Percentiles rank a stretch among this genome's conserved stretches.
Conservation (phyloP, 2,888 invertebrate species). For the Malacosoma neustria region DNA sequence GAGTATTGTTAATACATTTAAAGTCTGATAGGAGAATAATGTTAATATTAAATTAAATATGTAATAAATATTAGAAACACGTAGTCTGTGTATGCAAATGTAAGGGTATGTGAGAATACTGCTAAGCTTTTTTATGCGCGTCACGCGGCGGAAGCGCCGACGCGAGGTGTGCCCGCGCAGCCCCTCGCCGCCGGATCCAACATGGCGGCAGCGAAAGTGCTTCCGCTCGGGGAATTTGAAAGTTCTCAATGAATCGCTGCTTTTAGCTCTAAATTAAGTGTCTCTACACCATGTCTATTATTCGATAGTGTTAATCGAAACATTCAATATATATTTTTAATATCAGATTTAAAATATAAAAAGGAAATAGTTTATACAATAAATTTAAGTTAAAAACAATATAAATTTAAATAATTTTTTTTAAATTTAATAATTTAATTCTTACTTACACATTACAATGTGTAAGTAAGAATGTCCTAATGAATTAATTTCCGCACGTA, state of each 20-base stretch:
- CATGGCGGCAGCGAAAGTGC: conserved; percentile 72
- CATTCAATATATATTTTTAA: too few relatives aligned
- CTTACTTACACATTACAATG: background rate
- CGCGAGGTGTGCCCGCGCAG: conserved; percentile 60
- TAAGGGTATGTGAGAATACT: conserved; percentile 53
- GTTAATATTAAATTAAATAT: conserved; percentile 8
- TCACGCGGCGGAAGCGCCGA: conserved; percentile 66
- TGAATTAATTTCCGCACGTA: too few relatives aligned
- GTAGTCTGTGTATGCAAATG: conserved; percentile 63
- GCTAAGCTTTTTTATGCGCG: conserved; percentile 61
- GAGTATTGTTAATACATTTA: too few relatives aligned
- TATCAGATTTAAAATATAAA: too few relatives aligned
- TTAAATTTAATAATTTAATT: background rate
- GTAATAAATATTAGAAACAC: conserved; percentile 49
- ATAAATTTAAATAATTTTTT: background rate
- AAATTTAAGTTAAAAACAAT: background rate
- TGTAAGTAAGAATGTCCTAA: background rate
- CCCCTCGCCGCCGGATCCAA: conserved; percentile 66
- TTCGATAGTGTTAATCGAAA: too few relatives aligned
- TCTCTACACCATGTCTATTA: too few relatives aligned
- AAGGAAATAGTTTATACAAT: background rate
- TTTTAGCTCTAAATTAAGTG: conserved; percentile 39
- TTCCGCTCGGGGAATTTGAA: conserved; percentile 58
- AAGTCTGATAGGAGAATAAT: background rate
- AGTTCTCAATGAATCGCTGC: conserved; percentile 58